Conservation (phyloP, 2,797 vertebrate genomes). For the Sarcophilus harrisii region DNA sequence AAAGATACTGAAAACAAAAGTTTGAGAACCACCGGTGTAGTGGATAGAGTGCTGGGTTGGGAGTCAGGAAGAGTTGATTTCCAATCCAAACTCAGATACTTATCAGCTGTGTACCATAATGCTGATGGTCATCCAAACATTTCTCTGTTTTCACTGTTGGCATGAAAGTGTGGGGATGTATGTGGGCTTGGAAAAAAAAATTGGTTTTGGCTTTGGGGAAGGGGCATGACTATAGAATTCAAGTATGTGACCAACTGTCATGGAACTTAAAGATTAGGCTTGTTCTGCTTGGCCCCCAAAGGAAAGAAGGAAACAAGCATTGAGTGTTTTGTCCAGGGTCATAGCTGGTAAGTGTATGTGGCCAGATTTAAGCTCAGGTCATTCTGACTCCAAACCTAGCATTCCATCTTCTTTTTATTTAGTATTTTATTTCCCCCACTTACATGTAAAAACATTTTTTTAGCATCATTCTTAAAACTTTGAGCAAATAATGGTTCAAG, state of each 20-base stretch:
- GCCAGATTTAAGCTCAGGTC: background rate
- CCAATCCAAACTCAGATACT: fast-evolving
- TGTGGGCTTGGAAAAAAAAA: background rate
- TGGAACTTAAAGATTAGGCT: background rate
- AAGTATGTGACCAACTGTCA: background rate
- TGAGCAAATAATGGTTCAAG: background rate
- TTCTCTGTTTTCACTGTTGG: background rate
- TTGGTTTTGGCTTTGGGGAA: background rate
- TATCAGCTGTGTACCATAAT: background rate
- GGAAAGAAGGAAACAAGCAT: background rate
- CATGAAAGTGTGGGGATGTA: background rate
- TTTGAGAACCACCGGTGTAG: too few species aligned
- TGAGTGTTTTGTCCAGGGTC: background rate
- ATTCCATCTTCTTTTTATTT: background rate
- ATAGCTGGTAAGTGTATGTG: background rate
- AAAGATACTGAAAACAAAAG: too few species aligned
- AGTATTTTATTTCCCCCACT: background rate
- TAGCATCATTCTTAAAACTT: too few species aligned
- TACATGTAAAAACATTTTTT: too few species aligned
- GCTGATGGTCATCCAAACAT: background rate
- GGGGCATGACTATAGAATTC: background rate
- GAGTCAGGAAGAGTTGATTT: background rate
- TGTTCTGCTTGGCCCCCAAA: background rate
- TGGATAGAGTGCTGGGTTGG: background rate
- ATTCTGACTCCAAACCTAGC: background rate